Percentiles rank a stretch among this genome's conserved stretches.
These are phyloP conservation scores for Odontomachus brunneus DNA, from an alignment of 1,140 invertebrate species.

Conservation along the genomic window DNA sequence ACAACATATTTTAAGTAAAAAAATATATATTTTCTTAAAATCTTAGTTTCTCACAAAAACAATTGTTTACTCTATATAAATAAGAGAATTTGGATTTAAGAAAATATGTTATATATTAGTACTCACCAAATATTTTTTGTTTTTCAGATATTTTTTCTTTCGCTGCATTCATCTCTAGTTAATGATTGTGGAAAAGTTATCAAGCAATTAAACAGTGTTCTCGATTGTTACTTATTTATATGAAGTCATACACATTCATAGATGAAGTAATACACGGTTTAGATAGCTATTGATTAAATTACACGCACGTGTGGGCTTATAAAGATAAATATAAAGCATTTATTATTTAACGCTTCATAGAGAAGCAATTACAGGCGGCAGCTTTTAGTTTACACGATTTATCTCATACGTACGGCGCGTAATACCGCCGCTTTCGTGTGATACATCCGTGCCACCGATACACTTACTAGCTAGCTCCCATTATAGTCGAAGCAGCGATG, in stretches of 20 bases:
- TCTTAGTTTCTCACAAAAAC: too few relatives aligned
- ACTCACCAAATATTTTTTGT: too few relatives aligned
- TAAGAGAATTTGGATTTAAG: too few relatives aligned
- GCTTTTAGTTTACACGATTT: slow-evolving; percentile 48
- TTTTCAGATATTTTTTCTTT: too few relatives aligned
- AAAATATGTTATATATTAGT: too few relatives aligned
- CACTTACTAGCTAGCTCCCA: slow-evolving; percentile 58
- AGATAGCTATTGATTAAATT: neutral
- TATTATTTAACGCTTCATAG: slow-evolving; percentile 33
- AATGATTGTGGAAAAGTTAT: slow-evolving; percentile 28
- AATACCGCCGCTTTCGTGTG: slow-evolving; percentile 39
- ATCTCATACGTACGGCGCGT: slow-evolving; percentile 35
- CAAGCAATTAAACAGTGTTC: neutral
- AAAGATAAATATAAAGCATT: slow-evolving; percentile 13
- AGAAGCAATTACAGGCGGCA: slow-evolving; percentile 18
- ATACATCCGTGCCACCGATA: slow-evolving; percentile 66
- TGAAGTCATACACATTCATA: neutral
- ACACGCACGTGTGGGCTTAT: neutral
- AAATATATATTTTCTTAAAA: too few relatives aligned
- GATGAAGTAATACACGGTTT: neutral
- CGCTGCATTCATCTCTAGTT: neutral
- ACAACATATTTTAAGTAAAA: too few relatives aligned
- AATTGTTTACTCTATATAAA: too few relatives aligned
- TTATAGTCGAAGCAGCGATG: slow-evolving; percentile 65
- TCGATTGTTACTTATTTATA: slow-evolving; percentile 30